Conservation (phyloP, 2,888 invertebrate species). For the Leucophora obtusa region DNA sequence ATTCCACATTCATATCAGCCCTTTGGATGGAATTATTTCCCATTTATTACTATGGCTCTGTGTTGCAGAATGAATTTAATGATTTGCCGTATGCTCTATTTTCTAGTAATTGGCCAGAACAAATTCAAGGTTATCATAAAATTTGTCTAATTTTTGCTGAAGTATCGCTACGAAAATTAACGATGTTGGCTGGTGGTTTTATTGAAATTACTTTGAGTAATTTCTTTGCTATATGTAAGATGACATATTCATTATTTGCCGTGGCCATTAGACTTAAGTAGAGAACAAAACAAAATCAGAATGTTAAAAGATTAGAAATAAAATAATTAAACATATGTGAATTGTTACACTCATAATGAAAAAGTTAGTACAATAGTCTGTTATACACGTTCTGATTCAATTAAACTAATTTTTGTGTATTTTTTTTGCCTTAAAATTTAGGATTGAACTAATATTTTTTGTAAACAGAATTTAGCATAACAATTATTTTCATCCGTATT, state of each 20-base stretch:
- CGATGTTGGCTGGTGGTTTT: constrained; percentile 62
- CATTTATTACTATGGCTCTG: constrained; percentile 64
- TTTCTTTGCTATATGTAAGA: constrained; percentile 65
- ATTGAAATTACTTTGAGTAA: constrained; percentile 58
- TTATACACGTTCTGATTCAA: too few species aligned
- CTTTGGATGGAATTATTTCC: constrained; percentile 63
- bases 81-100: constrained; percentile 63
- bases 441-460: too few species aligned
- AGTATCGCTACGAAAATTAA: constrained; percentile 47
- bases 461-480: too few species aligned
- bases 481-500: too few species aligned
- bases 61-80: constrained; percentile 61
- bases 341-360: too few species aligned
- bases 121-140: constrained; percentile 47
- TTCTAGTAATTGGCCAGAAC: constrained; percentile 63
- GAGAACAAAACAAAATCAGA: background rate
- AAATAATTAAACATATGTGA: too few species aligned
- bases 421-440: too few species aligned
- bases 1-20: constrained; percentile 48
- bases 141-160: constrained; percentile 57
- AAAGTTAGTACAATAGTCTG: too few species aligned
- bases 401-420: too few species aligned
- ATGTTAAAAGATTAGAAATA: background rate
- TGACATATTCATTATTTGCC: constrained; percentile 65
- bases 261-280: constrained; percentile 59